These are phyloP conservation scores for Gadus chalcogrammus DNA, from an alignment of 2,113 vertebrate species.

Conservation along the genomic window DNA sequence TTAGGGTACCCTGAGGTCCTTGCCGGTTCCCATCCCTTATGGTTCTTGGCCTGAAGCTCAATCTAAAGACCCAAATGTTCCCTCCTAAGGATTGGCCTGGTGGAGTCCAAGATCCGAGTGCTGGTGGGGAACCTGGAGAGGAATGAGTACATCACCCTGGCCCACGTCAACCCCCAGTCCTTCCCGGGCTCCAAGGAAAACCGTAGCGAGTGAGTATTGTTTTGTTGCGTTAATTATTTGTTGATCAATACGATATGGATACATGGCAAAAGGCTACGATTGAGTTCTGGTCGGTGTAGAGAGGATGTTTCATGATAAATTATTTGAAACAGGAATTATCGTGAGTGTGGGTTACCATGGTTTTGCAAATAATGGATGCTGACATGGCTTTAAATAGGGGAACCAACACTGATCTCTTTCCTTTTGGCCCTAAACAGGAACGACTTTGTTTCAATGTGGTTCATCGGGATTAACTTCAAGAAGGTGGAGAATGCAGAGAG, in stretches of 20 bases:
- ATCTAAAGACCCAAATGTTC: neutral
- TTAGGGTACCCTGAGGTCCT: neutral
- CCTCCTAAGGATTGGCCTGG: conserved; percentile 85
- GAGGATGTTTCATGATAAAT: too few relatives aligned
- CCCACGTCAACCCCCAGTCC: conserved; percentile 94
- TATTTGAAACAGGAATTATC: too few relatives aligned
- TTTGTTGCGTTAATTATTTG: too few relatives aligned
- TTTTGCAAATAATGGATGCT: too few relatives aligned
- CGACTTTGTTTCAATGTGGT: conserved; percentile 92
- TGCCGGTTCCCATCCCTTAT: neutral
- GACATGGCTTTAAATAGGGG: conserved; percentile 21
- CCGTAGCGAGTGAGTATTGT: conserved; percentile 77
- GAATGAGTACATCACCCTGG: conserved; percentile 93
- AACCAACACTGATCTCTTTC: too few relatives aligned
- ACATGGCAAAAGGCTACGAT: too few relatives aligned
- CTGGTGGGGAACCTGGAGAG: conserved; percentile 94
- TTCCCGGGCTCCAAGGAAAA: conserved; percentile 86
- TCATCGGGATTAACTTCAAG: conserved; percentile 94
- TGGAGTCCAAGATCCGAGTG: conserved; percentile 97
- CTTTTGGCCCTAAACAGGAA: conserved; percentile 66
- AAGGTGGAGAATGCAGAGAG: conserved; percentile 90
- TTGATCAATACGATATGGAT: too few relatives aligned
- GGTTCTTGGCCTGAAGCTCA: neutral
- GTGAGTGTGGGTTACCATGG: too few relatives aligned
- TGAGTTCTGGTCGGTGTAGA: too few relatives aligned